Base-by-base conservation (phyloP, 2,113 vertebrate genomes). In the Elgaria multicarinata region DNA sequence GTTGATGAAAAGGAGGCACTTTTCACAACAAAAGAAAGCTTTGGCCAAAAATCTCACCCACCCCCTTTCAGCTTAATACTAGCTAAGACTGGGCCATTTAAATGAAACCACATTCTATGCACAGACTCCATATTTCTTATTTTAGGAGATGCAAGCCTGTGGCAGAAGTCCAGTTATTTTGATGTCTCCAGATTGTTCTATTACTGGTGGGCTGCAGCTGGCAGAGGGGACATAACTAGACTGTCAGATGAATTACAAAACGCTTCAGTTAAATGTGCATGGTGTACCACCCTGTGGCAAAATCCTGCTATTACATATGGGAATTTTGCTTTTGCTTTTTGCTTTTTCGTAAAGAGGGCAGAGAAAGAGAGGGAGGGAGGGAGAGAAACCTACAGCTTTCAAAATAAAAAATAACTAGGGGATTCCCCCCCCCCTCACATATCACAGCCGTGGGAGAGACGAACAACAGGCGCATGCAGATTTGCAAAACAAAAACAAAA, bases 281-380 rank as follows among this genome's bases (percentile, higher is more conserved):
- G 95, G 96, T 98, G 93, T 98, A 97, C 98, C 98, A 98, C 98
- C 98, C 97, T 98, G 98, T 98, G 98, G 98, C 98, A 97, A 96
- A 96, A 95, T 95, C 92, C 95, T 90, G 97, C 96, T 96, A 99
- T 96, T 98, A 77, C 98, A 98, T 93, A 94, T 95, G 96, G 90
- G 87, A 91, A 79, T 9, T 89, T 76, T 80, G 10, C 12, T 0
- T 75, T 46, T 87, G 87, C n/a, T n/a, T 82, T 66, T 28, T 74
- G 18, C 28, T 8, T 46, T 31, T 8, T 31, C 39, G 26, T 2
- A 33, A 55, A 18, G 24, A 46, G 36, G 24, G 26, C 69, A 55
- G 36, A 39, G 50, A 86, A 53, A 44, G 2, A 7, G 10, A 66
- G 9, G 14, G 39, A 31, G 3, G 42, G 18, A 58, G 4, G 31